Percentiles rank a stretch among this genome's conserved stretches.
Conservation (phyloP, 1,140 invertebrate species). For the Caenorhabditis inopinata region DNA sequence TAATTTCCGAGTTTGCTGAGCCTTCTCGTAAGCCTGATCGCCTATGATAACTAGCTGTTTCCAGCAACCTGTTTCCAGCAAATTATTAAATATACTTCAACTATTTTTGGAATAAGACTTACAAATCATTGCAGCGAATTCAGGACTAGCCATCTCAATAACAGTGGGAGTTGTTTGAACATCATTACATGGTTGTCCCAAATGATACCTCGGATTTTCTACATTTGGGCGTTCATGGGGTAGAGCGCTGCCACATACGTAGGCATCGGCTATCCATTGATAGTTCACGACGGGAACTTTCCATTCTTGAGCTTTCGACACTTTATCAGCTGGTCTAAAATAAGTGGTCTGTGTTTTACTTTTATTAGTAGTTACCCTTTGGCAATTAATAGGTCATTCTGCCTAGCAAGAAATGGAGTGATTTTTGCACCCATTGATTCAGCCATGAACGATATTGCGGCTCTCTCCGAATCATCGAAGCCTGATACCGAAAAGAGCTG, state of each 20-base stretch:
- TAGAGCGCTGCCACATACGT: background rate
- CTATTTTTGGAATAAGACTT: background rate
- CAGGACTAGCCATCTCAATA: constrained; percentile 11
- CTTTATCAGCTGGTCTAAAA: constrained; percentile 30
- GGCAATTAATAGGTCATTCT: constrained; percentile 27
- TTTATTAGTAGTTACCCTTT: background rate
- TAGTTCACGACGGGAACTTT: constrained; percentile 27
- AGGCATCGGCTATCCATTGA: constrained; percentile 41
- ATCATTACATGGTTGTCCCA: background rate
- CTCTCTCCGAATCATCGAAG: constrained; percentile 30
- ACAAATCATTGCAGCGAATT: constrained; percentile 26
- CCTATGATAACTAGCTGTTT: background rate
- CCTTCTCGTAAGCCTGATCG: background rate
- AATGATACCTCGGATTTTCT: background rate
- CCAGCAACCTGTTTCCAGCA: constrained; percentile 37
- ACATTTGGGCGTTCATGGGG: background rate
- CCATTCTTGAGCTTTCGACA: constrained; percentile 41
- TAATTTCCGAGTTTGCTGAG: background rate
- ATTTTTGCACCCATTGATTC: constrained; percentile 32
- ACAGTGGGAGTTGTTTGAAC: background rate
- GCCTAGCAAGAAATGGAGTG: background rate
- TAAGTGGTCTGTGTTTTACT: background rate
- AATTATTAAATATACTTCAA: background rate
- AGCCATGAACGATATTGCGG: constrained; percentile 32
- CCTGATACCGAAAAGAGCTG: constrained; percentile 34